phyloP scores from a whole-genome alignment of 2,113 vertebrate genomes.

The Raja brachyura region DNA sequence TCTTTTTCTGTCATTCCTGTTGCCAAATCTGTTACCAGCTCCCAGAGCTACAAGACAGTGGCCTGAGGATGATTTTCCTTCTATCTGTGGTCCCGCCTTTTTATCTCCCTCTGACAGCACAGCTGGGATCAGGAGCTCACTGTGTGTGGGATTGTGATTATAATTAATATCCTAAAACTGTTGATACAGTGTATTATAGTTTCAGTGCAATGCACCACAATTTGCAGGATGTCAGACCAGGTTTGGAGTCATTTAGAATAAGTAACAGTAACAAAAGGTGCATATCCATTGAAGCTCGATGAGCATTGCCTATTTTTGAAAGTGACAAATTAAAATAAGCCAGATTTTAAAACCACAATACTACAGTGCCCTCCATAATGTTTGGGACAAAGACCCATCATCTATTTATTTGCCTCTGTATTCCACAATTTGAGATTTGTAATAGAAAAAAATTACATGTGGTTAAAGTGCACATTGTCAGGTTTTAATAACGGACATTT shows the following conservation, averaged over 20 bases:
- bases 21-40: neutral
- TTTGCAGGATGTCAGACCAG: neutral
- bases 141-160: conserved; percentile 28
- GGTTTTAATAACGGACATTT: no score
- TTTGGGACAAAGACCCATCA: no score
- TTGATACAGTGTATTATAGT: neutral
- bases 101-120: conserved; percentile 9
- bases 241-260: neutral
- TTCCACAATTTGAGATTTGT: no score
- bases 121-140: conserved; percentile 2
- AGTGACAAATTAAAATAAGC: neutral
- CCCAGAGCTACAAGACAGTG: neutral
- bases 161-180: conserved; percentile 10
- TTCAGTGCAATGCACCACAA: neutral
- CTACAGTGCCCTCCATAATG: no score
- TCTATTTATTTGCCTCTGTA: no score
- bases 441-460: no score
- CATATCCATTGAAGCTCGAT: neutral
- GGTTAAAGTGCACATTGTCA: no score
- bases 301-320: neutral
- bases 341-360: conserved; percentile 14
- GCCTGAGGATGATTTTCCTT: conserved; percentile 19
- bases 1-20: neutral
- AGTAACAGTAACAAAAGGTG: neutral
- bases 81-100: neutral